Base-by-base conservation (phyloP, 2,113 vertebrate genomes). In the Lynx canadensis region DNA sequence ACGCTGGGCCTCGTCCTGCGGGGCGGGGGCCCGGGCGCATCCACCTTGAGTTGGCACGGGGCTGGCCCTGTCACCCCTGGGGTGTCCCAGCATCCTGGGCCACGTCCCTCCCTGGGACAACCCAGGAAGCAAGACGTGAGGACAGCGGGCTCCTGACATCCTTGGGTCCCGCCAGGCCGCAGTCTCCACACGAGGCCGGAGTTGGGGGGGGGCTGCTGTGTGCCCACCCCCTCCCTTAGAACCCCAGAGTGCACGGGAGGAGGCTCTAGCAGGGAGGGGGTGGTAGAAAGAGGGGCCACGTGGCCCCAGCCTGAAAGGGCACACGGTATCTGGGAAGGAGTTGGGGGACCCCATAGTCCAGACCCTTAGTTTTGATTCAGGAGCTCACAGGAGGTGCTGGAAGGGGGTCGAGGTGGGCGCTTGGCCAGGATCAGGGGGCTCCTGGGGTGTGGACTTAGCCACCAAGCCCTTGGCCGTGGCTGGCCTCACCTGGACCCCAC, bases 131-230 rank as follows among this genome's bases (percentile, higher is more conserved):
- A 11, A 66, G 15, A 50, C 2, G 14, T 36, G 60, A 7, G 21
- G 18, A 66, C 0, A 2, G 11, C 1, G 3, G 65, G 36, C 18
- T 15, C 29, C 79, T 6, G 2, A 5, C 4, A 4, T 27, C 50
- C 79, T 48, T 50, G 60, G 19, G 1, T 50, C 74, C 4, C 5
- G 18, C 65, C 38, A 6, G 31, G n/a, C 45, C 29, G 15, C n/a
- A 11, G 48, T 19, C 23, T 57, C 60, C 50, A 23, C 7, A 5
- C 18, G 57, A 38, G 76, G 18, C 60, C 3, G 12, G 66, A 36
- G 29, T 5, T 1, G 52, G 16, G 55, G 13, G 52, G 52, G 52
- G 52, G 16, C 52, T 45, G 6, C 19, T 52, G n/a, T 27, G 12
- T 27, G 31, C 78, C 21, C 5, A 33, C 52, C 63, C 23, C 1